Evolutionary conservation across 2,797 vertebrate species (phyloP).

Genomic region (Cottoperca gobio): DNA sequence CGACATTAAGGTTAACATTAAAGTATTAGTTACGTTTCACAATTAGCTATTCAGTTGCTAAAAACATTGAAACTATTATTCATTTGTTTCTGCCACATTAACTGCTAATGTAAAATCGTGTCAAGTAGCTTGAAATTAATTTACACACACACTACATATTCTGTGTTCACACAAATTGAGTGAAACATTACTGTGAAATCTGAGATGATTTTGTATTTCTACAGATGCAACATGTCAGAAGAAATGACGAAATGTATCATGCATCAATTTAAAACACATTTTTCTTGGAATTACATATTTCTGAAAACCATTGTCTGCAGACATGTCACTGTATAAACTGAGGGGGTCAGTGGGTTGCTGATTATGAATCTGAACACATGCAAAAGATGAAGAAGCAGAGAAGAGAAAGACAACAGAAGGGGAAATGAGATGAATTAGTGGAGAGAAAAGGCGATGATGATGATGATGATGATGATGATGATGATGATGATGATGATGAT

Average conservation of each 20-base stretch:
- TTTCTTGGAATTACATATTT: neutral
- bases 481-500: constrained; percentile 1
- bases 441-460: constrained; percentile 12
- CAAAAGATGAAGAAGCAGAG: neutral
- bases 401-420: neutral
- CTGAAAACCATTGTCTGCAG: neutral
- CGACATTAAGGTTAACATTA: neutral
- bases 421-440: neutral
- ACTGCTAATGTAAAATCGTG: neutral
- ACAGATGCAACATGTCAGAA: neutral
- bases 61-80: too few species aligned
- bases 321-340: neutral
- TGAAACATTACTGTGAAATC: neutral
- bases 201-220: neutral
- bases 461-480: neutral
- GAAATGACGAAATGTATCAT: neutral
- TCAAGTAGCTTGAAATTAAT: neutral
- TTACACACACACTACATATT: neutral
- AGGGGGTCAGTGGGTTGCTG: neutral
- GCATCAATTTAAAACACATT: neutral
- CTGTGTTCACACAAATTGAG: neutral
- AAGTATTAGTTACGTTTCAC: neutral
- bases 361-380: too few species aligned
- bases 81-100: too few species aligned
- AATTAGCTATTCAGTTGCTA: neutral